phyloP scores from a whole-genome alignment of 2,888 invertebrate species.

The Lepidonotus clava region DNA sequence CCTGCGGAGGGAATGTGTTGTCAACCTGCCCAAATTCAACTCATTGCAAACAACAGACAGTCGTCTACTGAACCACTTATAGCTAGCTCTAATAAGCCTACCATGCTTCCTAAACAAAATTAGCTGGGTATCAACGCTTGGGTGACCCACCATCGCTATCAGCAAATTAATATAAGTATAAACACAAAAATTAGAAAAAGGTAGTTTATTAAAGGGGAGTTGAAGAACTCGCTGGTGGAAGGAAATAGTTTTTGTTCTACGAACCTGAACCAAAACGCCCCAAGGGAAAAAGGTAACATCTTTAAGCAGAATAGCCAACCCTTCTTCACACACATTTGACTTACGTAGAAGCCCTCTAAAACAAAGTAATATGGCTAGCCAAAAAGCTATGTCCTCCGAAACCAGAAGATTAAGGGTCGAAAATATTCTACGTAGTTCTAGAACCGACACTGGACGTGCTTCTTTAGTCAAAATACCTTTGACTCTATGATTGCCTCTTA shows the following conservation, averaged over 20 bases:
- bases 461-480: background rate
- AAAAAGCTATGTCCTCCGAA: background rate
- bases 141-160: background rate
- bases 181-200: background rate
- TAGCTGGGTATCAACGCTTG: background rate
- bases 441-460: background rate
- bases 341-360: background rate
- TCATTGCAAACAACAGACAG: too few species aligned
- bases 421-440: background rate
- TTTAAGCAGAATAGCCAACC: background rate
- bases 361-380: background rate
- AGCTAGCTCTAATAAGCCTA: background rate
- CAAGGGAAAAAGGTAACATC: background rate
- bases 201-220: background rate
- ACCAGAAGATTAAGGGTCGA: background rate
- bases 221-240: background rate
- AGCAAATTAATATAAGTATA: background rate
- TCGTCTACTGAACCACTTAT: background rate
- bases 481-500: background rate
- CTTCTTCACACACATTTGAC: background rate
- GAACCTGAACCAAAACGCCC: background rate
- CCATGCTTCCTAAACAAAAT: background rate
- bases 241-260: background rate
- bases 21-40: background rate
- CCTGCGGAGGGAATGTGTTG: background rate